Percentiles rank a stretch among this genome's conserved stretches.
phyloP scores from a whole-genome alignment of 2,113 vertebrate genomes.

The Cyphomyrus plagiostoma region DNA sequence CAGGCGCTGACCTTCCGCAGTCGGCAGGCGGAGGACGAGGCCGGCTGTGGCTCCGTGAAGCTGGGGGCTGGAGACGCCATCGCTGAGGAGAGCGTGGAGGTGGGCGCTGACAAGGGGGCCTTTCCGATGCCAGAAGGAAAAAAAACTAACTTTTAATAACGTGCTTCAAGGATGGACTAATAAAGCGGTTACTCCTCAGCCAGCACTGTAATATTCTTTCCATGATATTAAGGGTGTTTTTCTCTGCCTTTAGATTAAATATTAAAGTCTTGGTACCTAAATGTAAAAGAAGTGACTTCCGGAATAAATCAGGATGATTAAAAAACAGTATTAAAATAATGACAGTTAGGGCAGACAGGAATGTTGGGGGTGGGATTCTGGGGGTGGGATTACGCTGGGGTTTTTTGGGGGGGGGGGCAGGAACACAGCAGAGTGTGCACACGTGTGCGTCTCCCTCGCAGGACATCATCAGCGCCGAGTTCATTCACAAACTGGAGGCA shows the following conservation, averaged over 20 bases:
- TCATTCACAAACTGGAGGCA: slow-evolving; percentile 87
- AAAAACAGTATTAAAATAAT: background rate
- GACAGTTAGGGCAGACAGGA: too few relatives aligned
- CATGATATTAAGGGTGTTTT: background rate
- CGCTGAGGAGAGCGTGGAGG: slow-evolving; percentile 85
- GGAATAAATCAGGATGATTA: background rate
- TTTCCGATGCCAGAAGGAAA: background rate
- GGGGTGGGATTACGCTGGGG: background rate
- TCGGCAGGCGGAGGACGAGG: slow-evolving; percentile 76
- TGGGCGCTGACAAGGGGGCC: slow-evolving; percentile 36
- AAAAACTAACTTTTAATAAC: background rate
- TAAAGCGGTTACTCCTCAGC: background rate
- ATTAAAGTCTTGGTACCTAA: background rate
- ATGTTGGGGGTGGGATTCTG: background rate
- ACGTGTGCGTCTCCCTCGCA: slow-evolving; percentile 35
- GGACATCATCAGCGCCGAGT: slow-evolving; percentile 89
- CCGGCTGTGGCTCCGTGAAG: slow-evolving; percentile 70
- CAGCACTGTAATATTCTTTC: background rate
- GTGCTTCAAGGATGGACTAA: background rate
- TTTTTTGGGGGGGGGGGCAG: background rate
- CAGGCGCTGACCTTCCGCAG: slow-evolving; percentile 83
- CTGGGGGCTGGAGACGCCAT: slow-evolving; percentile 82
- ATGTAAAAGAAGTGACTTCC: background rate
- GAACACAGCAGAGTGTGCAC: background rate
- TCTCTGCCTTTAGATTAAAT: background rate